These are phyloP conservation scores for Plebejus melissa DNA, from an alignment of 2,888 invertebrate species.

Conservation along the genomic window DNA sequence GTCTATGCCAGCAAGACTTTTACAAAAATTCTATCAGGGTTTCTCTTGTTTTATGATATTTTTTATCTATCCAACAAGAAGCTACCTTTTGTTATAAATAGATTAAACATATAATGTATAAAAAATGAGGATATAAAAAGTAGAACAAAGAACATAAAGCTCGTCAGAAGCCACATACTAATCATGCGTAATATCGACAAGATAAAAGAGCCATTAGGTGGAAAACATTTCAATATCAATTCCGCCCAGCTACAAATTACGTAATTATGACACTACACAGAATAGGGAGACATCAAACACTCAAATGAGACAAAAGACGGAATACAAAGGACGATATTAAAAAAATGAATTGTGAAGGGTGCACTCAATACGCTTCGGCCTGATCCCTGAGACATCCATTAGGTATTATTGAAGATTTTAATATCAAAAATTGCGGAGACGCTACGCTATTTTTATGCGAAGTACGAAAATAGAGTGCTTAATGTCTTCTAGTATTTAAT, in stretches of 20 bases:
- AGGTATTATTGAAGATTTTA: slow-evolving; percentile 80
- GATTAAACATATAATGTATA: background rate
- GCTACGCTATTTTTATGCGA: slow-evolving; percentile 39
- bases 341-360: slow-evolving; percentile 56
- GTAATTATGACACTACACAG: slow-evolving; percentile 62
- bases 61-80: no score
- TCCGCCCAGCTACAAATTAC: slow-evolving; percentile 47
- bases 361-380: slow-evolving; percentile 63
- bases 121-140: background rate
- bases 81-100: background rate
- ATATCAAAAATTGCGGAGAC: slow-evolving; percentile 73
- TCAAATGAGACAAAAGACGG: slow-evolving; percentile 60
- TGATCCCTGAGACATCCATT: slow-evolving; percentile 72
- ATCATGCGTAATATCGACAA: slow-evolving; percentile 20
- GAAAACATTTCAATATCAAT: slow-evolving; percentile 42
- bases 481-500: slow-evolving; percentile 21
- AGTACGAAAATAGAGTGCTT: slow-evolving; percentile 12
- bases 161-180: background rate
- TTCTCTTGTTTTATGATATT: no score
- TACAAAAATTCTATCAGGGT: no score
- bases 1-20: no score
- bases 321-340: slow-evolving; percentile 61
- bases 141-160: background rate
- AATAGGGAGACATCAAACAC: slow-evolving; percentile 61
- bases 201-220: slow-evolving; percentile 36